Conservation (phyloP, 1,140 invertebrate species). For the Acyrthosiphon pisum region DNA sequence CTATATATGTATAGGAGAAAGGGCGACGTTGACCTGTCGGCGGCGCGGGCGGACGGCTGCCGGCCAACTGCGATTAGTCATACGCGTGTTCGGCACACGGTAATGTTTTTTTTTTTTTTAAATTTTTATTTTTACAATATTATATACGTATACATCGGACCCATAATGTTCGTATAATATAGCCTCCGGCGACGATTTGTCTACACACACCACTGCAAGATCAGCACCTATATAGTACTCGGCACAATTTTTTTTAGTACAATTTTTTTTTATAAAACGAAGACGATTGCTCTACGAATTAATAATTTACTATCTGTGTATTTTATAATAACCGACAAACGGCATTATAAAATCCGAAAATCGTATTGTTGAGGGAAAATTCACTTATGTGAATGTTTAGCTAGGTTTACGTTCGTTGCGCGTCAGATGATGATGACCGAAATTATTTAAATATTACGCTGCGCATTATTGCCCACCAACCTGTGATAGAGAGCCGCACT, state of each 20-base stretch:
- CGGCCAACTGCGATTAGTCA: constrained; percentile 26
- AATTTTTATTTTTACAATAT: not conserved
- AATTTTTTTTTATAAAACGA: not conserved
- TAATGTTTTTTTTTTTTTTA: not conserved
- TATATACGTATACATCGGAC: not conserved
- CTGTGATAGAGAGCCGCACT: too few relatives aligned
- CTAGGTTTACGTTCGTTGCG: too few relatives aligned
- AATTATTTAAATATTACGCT: too few relatives aligned
- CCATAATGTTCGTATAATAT: not conserved
- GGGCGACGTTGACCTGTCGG: constrained; percentile 33
- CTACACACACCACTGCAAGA: not conserved
- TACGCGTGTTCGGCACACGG: constrained; percentile 1
- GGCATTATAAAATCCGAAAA: too few relatives aligned
- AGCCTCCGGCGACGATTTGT: not conserved
- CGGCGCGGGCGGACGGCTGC: not conserved
- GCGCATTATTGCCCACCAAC: too few relatives aligned
- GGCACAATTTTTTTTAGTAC: not conserved
- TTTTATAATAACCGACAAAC: too few relatives aligned
- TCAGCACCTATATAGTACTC: not conserved
- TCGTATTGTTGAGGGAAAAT: too few relatives aligned
- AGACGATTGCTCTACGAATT: not conserved
- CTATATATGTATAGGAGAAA: not conserved
- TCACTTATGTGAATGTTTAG: too few relatives aligned
- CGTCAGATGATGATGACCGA: too few relatives aligned
- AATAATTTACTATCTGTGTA: too few relatives aligned